These are phyloP conservation scores for Mellivora capensis DNA, from an alignment of 2,113 vertebrate genomes.

Conservation along the genomic window DNA sequence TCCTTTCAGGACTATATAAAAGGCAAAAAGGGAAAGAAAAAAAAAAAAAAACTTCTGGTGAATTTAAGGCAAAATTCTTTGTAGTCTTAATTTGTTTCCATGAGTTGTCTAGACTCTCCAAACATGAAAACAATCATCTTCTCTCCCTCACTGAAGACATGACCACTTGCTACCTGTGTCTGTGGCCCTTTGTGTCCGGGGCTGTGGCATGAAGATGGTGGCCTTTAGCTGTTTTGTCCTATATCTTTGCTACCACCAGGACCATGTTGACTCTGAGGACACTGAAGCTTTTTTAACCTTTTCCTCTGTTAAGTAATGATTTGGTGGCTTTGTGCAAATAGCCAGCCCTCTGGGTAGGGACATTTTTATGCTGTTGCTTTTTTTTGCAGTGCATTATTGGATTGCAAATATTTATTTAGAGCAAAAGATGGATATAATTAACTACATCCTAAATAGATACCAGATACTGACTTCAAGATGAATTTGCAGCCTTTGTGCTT, in stretches of 20 bases:
- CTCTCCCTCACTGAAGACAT: neutral
- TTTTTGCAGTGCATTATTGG: conserved; percentile 3
- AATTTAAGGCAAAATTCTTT: neutral
- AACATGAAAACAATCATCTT: neutral
- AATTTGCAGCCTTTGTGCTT: neutral
- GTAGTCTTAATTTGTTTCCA: neutral
- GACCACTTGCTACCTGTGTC: neutral
- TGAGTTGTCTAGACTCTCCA: neutral
- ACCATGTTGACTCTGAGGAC: neutral
- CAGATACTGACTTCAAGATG: conserved; percentile 4
- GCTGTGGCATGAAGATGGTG: neutral
- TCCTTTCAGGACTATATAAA: neutral
- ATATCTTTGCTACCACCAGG: neutral
- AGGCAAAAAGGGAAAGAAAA: neutral
- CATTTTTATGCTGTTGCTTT: conserved; percentile 14
- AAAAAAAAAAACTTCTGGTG: neutral
- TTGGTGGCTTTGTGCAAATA: neutral
- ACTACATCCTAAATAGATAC: neutral
- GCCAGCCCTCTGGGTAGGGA: neutral
- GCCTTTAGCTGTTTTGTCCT: neutral
- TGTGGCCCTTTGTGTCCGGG: neutral
- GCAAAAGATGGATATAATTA: conserved; percentile 47
- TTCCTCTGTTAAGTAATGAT: neutral
- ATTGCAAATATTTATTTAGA: conserved; percentile 41
- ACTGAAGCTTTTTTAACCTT: neutral